phyloP scores from a whole-genome alignment of 2,888 invertebrate genomes.

The Stenchaetothrips biformis region DNA sequence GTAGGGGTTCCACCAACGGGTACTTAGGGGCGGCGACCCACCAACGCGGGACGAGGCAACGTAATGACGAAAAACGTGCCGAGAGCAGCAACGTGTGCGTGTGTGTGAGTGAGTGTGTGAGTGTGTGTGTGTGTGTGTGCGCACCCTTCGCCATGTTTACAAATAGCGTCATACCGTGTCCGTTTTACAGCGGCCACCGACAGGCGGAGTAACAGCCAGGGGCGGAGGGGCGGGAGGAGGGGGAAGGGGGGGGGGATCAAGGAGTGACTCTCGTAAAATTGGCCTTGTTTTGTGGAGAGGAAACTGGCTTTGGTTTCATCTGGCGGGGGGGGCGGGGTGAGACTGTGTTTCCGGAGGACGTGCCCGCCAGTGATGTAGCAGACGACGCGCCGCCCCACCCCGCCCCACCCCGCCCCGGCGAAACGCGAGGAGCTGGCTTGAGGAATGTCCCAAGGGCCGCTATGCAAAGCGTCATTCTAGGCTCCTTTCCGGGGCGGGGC shows the following conservation, averaged over 20 bases:
- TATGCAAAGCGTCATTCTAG: slow-evolving; percentile 19
- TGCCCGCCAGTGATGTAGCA: neutral
- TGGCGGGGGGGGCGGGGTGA: neutral
- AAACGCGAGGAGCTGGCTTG: slow-evolving; percentile 7
- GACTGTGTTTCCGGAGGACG: neutral
- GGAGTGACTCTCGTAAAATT: slow-evolving; percentile 2
- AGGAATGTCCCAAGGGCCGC: neutral
- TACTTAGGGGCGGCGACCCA: too few species aligned
- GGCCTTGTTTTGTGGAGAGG: slow-evolving; percentile 19
- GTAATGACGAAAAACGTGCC: too few species aligned
- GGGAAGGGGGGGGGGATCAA: neutral
- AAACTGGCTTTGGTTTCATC: slow-evolving; percentile 20
- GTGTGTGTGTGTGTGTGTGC: too few species aligned
- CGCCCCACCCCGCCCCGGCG: neutral
- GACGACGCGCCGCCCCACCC: neutral
- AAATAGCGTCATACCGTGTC: slow-evolving; percentile 12
- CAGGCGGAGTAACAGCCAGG: neutral
- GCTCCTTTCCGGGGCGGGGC: slow-evolving; percentile 5
- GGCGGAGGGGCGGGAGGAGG: neutral
- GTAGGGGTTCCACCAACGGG: too few species aligned
- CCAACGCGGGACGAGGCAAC: too few species aligned
- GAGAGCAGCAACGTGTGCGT: too few species aligned
- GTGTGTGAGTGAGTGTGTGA: too few species aligned
- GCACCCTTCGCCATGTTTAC: neutral
- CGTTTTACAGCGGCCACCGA: neutral